Conservation (phyloP, 2,888 invertebrate genomes). For the Cyrtodaria siliqua region DNA sequence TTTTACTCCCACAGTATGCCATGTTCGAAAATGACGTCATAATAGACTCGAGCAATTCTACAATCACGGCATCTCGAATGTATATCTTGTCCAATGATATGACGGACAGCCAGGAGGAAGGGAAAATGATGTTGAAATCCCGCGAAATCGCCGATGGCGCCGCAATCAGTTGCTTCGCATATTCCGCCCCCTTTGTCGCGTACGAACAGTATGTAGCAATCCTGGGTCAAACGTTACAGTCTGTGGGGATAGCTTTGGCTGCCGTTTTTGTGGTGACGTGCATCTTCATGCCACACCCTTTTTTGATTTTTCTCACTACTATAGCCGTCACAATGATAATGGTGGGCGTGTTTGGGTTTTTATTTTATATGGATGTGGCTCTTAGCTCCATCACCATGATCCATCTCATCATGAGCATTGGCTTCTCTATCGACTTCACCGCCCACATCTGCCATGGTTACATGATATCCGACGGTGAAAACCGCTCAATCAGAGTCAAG, state of each 20-base stretch:
- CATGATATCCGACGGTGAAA: constrained; percentile 50
- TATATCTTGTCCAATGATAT: constrained; percentile 96
- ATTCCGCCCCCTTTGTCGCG: constrained; percentile 69
- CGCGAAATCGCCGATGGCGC: constrained; percentile 70
- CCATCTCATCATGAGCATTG: constrained; percentile 79
- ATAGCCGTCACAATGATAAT: constrained; percentile 77
- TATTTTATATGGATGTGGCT: constrained; percentile 65
- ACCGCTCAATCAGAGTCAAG: constrained; percentile 47
- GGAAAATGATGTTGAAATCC: constrained; percentile 71
- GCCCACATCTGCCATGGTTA: constrained; percentile 77
- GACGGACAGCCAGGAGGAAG: constrained; percentile 89
- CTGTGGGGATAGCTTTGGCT: constrained; percentile 77
- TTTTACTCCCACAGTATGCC: constrained; percentile 21
- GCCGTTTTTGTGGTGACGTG: constrained; percentile 77
- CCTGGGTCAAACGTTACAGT: constrained; percentile 74
- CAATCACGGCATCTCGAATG: constrained; percentile 91
- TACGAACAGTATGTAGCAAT: constrained; percentile 80
- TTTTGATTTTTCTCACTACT: constrained; percentile 70
- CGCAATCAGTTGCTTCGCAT: constrained; percentile 69
- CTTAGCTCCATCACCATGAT: constrained; percentile 80
- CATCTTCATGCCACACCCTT: constrained; percentile 78
- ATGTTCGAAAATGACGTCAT: constrained; percentile 68
- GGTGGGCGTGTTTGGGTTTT: constrained; percentile 77
- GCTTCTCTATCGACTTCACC: constrained; percentile 80
- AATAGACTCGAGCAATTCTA: constrained; percentile 35